Evolutionary conservation across 2,113 vertebrate species (phyloP), one percentile per base, ranked within the genome.

Genomic region (Pachypanchax playfairii): DNA sequence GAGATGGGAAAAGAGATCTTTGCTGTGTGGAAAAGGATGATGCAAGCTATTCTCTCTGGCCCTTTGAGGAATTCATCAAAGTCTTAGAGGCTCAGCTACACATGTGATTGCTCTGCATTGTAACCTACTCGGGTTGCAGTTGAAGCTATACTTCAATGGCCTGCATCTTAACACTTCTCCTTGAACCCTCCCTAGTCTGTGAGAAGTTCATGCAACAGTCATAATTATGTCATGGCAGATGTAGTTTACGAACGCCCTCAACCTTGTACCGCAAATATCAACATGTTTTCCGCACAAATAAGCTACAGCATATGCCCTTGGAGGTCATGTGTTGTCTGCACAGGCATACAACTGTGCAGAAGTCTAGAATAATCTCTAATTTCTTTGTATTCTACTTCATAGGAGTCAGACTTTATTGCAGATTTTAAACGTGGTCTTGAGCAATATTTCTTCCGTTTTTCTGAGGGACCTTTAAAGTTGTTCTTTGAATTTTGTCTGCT

Each of bases 71-170:
- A 15, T 38, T 61, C 80, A 65, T 79, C 76, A 83, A 87, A 79
- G 81, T 65, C 82, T 78, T 52, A 12, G 73, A 74, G 59, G 50
- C 61, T 60, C 33, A 39, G 18, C 47, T 49, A 54, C 74, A 14
- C 80, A 77, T 85, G 77, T 81, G 82, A 84, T 71, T 42, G 44
- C 58, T 26, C 63, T 50, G 36, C 24, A 36, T 50, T 64, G 65
- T 85, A 87, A 84, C 85, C 85, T 87, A 87, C 87, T 90, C 85
- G 3, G 61, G 81, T 89, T 88, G 53, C 88, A 85, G 60, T 63
- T 84, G 69, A 76, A 74, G 65, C 81, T 82, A 75, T 68, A 62
- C 70, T 47, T 73, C 35, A 4, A 51, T 46, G 51, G 61, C 64
- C 68, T 39, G 47, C 75, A 33, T 83, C 75, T 84, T 79, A 77